These are phyloP conservation scores for Aurelia aurita complex sp. Pacific DNA, from an alignment of 30 jellyfish, hydroid and myxozoan species.

Conservation along the genomic window DNA sequence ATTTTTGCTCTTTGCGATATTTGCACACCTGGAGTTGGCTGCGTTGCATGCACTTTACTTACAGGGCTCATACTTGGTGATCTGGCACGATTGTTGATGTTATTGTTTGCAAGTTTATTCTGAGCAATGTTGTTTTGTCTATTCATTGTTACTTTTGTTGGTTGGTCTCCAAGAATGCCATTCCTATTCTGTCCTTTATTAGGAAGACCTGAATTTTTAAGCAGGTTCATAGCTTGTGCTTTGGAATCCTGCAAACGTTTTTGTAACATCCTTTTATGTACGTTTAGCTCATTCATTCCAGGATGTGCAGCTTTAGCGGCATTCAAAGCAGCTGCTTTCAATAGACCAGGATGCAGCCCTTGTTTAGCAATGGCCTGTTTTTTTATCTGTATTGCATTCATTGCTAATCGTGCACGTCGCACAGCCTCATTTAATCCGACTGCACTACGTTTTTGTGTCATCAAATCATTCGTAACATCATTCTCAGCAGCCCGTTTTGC, in stretches of 20 bases:
- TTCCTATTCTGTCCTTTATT: constrained; percentile 37
- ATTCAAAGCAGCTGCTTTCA: neutral
- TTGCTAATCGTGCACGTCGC: constrained; percentile 56
- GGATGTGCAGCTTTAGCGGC: constrained; percentile 14
- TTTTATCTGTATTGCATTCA: constrained; percentile 25
- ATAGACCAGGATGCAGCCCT: neutral
- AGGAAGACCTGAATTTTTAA: constrained; percentile 17
- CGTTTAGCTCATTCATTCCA: neutral
- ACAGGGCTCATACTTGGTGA: constrained; percentile 25
- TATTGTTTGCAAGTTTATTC: neutral
- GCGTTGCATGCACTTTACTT: neutral
- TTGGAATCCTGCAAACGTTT: constrained; percentile 58
- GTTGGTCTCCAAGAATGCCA: constrained; percentile 87
- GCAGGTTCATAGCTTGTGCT: constrained; percentile 62
- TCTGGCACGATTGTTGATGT: neutral
- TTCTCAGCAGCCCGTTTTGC: constrained; percentile 37
- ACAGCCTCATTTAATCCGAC: constrained; percentile 50
- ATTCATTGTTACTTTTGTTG: constrained; percentile 3
- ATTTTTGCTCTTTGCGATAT: constrained; percentile 54
- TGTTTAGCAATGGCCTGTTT: constrained; percentile 12
- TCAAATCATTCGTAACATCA: constrained; percentile 19
- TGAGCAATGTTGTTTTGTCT: constrained; percentile 17
- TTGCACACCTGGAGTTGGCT: constrained; percentile 33
- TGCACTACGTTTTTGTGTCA: constrained; percentile 17
- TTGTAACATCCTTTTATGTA: constrained; percentile 36